phyloP scores from a whole-genome alignment of 1,140 invertebrate species.

The Cecropterus lyciades region DNA sequence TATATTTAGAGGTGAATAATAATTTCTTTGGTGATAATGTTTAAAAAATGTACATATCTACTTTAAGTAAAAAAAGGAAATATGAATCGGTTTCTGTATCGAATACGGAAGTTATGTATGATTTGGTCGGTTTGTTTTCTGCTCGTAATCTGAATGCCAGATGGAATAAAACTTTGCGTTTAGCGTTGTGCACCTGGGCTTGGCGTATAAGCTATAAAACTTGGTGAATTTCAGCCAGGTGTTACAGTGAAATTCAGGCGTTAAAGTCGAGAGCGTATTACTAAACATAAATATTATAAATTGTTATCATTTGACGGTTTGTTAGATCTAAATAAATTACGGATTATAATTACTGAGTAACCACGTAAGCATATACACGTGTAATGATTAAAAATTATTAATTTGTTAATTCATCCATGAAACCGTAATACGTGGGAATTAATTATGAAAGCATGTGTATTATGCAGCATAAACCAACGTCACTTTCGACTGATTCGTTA shows the following conservation, averaged over 20 bases:
- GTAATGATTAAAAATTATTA: too few relatives aligned
- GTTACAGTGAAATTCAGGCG: neutral
- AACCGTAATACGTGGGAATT: too few relatives aligned
- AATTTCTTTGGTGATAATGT: too few relatives aligned
- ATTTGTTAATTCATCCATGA: too few relatives aligned
- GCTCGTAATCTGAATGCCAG: neutral
- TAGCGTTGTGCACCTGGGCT: slow-evolving; percentile 30
- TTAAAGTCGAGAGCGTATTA: neutral
- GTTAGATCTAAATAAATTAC: neutral
- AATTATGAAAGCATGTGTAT: too few relatives aligned
- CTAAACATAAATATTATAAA: neutral
- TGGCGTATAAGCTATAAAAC: slow-evolving; percentile 35
- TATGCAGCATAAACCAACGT: too few relatives aligned
- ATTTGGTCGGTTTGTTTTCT: neutral
- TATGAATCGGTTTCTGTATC: neutral
- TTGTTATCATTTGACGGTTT: neutral
- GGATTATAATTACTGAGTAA: too few relatives aligned
- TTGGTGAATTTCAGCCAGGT: slow-evolving; percentile 30
- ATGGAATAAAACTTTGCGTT: slow-evolving; percentile 9
- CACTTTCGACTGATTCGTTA: too few relatives aligned
- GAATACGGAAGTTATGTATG: neutral
- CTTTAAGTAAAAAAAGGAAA: too few relatives aligned
- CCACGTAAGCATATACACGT: too few relatives aligned
- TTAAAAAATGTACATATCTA: too few relatives aligned
- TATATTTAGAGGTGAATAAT: too few relatives aligned